phyloP scores from a whole-genome alignment of 2,888 invertebrate species.

The Flabesymbios commensalis region DNA sequence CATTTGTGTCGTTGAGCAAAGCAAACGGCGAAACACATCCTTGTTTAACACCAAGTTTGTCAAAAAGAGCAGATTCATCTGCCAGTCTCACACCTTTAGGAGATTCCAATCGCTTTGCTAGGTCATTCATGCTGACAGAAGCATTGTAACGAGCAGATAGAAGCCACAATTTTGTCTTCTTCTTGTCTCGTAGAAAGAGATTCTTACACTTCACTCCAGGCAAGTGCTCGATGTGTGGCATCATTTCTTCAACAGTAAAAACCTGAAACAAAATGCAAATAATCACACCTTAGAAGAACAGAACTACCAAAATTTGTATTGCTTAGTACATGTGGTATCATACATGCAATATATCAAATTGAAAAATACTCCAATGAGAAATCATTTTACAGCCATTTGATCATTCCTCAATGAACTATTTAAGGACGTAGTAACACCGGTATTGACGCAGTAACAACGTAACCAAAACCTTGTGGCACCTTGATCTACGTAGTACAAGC shows the following conservation, averaged over 20 bases:
- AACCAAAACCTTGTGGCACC: too few species aligned
- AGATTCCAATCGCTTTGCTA: constrained; percentile 51
- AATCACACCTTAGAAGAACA: not conserved
- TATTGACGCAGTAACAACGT: too few species aligned
- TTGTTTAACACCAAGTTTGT: constrained; percentile 56
- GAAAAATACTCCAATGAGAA: too few species aligned
- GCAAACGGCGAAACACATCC: constrained; percentile 59
- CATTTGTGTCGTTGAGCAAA: constrained; percentile 52
- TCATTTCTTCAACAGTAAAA: constrained; percentile 59
- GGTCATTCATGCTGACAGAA: constrained; percentile 52
- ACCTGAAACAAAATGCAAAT: constrained; percentile 42
- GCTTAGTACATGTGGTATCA: not conserved
- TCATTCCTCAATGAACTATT: too few species aligned
- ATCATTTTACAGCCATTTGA: too few species aligned
- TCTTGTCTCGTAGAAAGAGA: constrained; percentile 59
- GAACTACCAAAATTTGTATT: not conserved
- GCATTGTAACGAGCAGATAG: constrained; percentile 55
- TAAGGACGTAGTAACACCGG: too few species aligned
- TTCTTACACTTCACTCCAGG: constrained; percentile 58
- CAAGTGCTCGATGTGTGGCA: constrained; percentile 45
- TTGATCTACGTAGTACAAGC: too few species aligned
- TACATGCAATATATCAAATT: not conserved
- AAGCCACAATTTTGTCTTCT: constrained; percentile 53
- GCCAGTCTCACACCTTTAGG: constrained; percentile 58
- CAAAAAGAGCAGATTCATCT: constrained; percentile 48